Conservation (phyloP, 37 sponge, comb jelly and placozoan species). For the Axinella damicornis region DNA sequence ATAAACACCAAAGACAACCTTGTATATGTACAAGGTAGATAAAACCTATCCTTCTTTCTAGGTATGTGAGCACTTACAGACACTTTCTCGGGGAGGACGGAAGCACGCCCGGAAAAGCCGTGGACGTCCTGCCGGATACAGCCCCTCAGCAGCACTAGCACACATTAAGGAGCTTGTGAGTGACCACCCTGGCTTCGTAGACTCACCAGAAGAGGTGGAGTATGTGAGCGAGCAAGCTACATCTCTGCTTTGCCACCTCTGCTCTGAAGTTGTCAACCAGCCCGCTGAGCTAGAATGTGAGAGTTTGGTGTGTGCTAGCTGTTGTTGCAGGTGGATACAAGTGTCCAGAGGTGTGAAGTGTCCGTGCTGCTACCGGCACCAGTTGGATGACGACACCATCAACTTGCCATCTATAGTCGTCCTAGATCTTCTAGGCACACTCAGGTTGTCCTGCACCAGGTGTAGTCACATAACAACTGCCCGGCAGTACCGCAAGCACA, state of each 20-base stretch:
- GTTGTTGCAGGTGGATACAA: constrained; percentile 18
- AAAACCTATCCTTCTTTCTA: background rate
- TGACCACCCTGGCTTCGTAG: background rate
- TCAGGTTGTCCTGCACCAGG: background rate
- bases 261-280: background rate
- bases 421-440: background rate
- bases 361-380: constrained; percentile 23
- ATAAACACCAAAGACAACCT: no score
- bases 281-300: constrained; percentile 11
- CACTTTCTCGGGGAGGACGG: background rate
- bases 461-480: background rate
- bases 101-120: background rate
- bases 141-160: no score
- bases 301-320: background rate
- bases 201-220: background rate
- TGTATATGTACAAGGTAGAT: background rate
- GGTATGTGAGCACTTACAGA: background rate
- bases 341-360: background rate
- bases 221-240: background rate
- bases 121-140: background rate
- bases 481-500: no score
- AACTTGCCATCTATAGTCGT: background rate
- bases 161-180: background rate
- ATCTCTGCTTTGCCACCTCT: background rate
- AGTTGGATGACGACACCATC: background rate